Percentiles rank a stretch among this genome's conserved stretches.
Conservation (phyloP, 1,140 invertebrate species). For the Caligus rogercresseyi region DNA sequence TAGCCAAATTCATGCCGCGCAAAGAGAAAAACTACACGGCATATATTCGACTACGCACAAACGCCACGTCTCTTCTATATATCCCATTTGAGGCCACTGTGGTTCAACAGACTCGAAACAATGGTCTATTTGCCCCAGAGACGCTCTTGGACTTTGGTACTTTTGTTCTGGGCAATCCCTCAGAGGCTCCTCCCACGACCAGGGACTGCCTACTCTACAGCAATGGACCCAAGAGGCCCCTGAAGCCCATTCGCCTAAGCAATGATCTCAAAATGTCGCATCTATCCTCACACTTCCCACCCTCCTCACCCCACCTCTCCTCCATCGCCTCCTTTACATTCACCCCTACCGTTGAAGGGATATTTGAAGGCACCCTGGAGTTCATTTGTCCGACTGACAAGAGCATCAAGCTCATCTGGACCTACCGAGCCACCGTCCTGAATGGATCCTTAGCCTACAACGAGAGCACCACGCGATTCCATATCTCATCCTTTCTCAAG, state of each 20-base stretch:
- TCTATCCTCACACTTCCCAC: background rate
- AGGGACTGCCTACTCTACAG: background rate
- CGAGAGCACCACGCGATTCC: no score
- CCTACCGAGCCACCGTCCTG: background rate
- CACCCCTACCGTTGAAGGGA: background rate
- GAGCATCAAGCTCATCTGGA: background rate
- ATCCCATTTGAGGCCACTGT: background rate
- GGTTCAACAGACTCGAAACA: no score
- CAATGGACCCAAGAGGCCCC: background rate
- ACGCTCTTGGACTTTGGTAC: background rate
- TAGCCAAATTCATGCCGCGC: constrained; percentile 57
- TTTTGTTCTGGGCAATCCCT: background rate
- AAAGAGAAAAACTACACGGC: constrained; percentile 59
- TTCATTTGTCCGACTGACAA: background rate
- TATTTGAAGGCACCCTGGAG: background rate
- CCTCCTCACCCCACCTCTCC: background rate
- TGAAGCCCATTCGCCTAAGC: background rate
- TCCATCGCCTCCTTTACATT: background rate
- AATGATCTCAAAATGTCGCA: background rate
- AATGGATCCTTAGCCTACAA: background rate
- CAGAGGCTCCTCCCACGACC: background rate
- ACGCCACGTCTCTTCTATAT: background rate
- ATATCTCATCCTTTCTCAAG: no score
- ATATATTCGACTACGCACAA: constrained; percentile 43
- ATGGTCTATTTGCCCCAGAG: background rate